Evolutionary conservation across 2,113 vertebrate species (phyloP), one percentile per base, ranked within the genome.

Genomic region (Acrocephalus kingi): DNA sequence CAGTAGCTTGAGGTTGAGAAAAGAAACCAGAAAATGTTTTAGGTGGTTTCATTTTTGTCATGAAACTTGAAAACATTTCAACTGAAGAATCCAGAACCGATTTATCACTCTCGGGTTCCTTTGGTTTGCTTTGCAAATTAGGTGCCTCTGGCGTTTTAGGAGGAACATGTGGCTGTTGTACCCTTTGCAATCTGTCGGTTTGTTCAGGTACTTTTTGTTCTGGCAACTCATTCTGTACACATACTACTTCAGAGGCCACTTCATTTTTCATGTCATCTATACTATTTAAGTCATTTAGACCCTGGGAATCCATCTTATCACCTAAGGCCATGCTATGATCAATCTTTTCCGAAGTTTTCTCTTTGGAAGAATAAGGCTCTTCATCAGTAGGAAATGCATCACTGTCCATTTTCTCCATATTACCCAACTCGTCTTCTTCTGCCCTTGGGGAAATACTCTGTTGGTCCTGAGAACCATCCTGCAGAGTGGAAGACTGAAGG

Each of bases 21-120:
- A 99, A 99, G 92, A 99, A 98, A 94, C 96, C 98, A 76, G 97
- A 98, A 43, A 98, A 86, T 10, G 98, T 95, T 98, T 99, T 99
- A 64, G 97, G 98, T 18, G 98, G 96, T 87, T 98, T 98, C 97
- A 99, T 97, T 96, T 98, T 99, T 58, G 98, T 98, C 97, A 99
- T 97, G 84, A 99, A 99, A 46, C 98, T 98, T 91, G 99, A 98
- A 96, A 99, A 97, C 87, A 98, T 97, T 94, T 99, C 99, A 93
- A 98, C 97, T 64, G 99, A 98, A 80, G 98, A 98, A 72, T 98
- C 98, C 68, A 98, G 84, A 15, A 98, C 85, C 0, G 98, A 97
- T 93, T 98, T 99, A 20, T 99, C 98, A 87, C 91, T 75, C 66
- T 98, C 97, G 48, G 96, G 56, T 80, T 94, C 96, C 77, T 96